These are phyloP conservation scores for Heterochromis multidens DNA, from an alignment of 2,113 vertebrate genomes.

Conservation along the genomic window DNA sequence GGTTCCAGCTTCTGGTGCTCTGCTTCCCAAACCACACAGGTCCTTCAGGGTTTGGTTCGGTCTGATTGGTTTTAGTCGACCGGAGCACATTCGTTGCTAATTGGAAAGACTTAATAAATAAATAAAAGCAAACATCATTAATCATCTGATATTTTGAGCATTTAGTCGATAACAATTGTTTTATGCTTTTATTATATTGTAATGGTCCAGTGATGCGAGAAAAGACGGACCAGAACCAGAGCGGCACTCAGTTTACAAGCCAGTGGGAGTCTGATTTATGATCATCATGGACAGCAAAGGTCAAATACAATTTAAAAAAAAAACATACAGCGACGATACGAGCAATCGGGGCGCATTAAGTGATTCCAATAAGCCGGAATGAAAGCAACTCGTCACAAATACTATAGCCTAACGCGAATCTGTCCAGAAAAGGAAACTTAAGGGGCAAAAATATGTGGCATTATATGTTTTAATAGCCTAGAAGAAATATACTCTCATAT, in stretches of 20 bases:
- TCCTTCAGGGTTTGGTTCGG: not conserved
- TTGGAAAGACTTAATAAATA: not conserved
- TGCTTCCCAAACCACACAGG: not conserved
- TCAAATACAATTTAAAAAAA: not conserved
- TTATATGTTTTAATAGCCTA: not conserved
- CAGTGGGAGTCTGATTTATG: not conserved
- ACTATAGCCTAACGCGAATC: not conserved
- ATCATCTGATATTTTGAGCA: not conserved
- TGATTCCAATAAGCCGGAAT: not conserved
- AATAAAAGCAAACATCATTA: not conserved
- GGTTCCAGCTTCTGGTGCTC: not conserved
- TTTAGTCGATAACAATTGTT: not conserved
- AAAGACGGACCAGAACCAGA: not conserved
- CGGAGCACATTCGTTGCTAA: not conserved
- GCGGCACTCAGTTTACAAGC: not conserved
- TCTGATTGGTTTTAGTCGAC: not conserved
- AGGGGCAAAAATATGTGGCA: too few relatives aligned
- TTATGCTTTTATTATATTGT: not conserved
- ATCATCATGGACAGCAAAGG: slow-evolving; percentile 1
- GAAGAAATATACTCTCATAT: not conserved
- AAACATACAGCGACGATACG: not conserved
- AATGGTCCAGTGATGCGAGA: not conserved
- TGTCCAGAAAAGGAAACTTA: not conserved
- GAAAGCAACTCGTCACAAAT: not conserved
- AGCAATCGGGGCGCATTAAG: not conserved